phyloP scores from a whole-genome alignment of 2,113 vertebrate species.

The Ceyx margarethae region DNA sequence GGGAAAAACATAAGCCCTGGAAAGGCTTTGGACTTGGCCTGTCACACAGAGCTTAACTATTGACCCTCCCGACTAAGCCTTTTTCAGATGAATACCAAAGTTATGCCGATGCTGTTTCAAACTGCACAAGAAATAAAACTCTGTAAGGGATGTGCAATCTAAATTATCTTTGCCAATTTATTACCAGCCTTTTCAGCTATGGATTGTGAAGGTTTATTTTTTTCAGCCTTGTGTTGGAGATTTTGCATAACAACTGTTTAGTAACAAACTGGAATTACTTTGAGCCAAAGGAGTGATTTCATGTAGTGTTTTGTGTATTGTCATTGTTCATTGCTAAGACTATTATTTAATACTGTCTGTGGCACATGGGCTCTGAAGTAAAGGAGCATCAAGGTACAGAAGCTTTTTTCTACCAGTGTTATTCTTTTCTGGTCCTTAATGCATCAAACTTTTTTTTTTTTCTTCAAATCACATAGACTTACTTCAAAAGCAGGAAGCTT shows the following conservation, averaged over 20 bases:
- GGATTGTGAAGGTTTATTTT: not conserved
- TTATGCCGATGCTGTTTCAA: not conserved
- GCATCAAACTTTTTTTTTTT: not conserved
- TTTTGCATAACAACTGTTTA: not conserved
- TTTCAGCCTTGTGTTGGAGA: not conserved
- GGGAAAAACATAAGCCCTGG: not conserved
- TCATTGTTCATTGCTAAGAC: not conserved
- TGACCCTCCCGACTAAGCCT: not conserved
- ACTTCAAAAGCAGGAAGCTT: not conserved
- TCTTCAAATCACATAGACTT: not conserved
- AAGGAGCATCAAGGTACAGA: conserved; percentile 8
- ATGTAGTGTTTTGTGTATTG: not conserved
- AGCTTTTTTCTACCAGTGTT: not conserved
- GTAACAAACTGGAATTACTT: not conserved
- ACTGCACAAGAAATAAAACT: conserved; percentile 15
- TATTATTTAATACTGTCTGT: conserved; percentile 7
- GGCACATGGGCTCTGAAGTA: not conserved
- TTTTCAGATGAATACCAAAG: conserved; percentile 45
- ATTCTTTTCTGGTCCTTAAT: not conserved
- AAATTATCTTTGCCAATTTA: not conserved
- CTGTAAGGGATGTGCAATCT: conserved; percentile 25
- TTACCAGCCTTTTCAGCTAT: not conserved
- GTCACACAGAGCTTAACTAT: not conserved
- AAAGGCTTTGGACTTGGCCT: not conserved
- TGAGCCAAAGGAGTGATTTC: conserved; percentile 5